These are phyloP conservation scores for Alcedo atthis DNA, from an alignment of 2,797 vertebrate species.

Conservation along the genomic window DNA sequence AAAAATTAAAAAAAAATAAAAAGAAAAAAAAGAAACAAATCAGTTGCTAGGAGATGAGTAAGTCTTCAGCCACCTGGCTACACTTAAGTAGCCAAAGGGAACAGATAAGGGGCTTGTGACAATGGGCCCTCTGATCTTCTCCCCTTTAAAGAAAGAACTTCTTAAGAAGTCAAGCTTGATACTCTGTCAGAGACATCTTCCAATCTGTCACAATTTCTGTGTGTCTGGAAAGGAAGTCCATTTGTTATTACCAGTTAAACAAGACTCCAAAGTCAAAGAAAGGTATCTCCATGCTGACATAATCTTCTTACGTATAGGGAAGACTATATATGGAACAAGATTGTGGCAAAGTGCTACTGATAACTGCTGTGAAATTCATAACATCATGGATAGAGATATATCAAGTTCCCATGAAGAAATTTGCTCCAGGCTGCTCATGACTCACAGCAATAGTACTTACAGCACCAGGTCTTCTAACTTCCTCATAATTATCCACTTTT, in stretches of 20 bases:
- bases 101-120: neutral
- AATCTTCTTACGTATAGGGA: neutral
- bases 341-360: neutral
- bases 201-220: neutral
- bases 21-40: neutral
- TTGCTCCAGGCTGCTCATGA: slow-evolving; percentile 1
- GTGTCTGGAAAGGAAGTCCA: neutral
- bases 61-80: neutral
- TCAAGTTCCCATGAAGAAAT: neutral
- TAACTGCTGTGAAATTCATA: neutral
- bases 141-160: neutral
- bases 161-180: neutral
- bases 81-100: neutral
- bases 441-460: slow-evolving; percentile 27
- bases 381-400: neutral
- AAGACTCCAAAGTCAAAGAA: neutral
- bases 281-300: neutral
- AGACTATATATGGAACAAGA: neutral
- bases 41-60: slow-evolving; percentile 5
- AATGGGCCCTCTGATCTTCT: neutral
- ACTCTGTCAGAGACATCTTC: neutral
- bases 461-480: slow-evolving; percentile 45
- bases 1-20: neutral
- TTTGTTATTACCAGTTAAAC: neutral
- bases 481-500: slow-evolving; percentile 49